Evolutionary conservation across 2,888 invertebrate genomes (phyloP).

Genomic region (Mythimna impura): DNA sequence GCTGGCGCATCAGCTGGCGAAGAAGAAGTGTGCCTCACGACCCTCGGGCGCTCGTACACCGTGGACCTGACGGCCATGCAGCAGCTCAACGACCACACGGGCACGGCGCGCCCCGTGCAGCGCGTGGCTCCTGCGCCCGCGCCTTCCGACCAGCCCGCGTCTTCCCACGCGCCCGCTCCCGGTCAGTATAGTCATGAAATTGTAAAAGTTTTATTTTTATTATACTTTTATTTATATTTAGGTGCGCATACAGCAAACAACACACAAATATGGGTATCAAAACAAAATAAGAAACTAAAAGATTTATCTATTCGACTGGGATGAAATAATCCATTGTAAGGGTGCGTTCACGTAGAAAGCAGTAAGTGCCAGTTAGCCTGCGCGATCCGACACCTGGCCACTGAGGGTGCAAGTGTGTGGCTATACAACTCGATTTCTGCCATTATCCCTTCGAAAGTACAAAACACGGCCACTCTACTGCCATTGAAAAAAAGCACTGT

Average conservation of each 20-base stretch:
- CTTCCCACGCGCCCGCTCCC: slow-evolving; percentile 65
- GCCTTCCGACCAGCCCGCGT: slow-evolving; percentile 60
- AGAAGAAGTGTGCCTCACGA: slow-evolving; percentile 98
- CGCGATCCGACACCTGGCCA: no score
- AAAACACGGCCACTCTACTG: no score
- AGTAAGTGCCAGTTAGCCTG: no score
- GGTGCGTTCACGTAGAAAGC: neutral
- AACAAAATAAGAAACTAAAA: neutral
- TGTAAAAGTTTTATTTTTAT: no score
- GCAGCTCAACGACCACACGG: slow-evolving; percentile 99
- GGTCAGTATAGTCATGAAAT: slow-evolving; percentile 51
- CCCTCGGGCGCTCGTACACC: slow-evolving; percentile 98
- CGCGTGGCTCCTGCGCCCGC: slow-evolving; percentile 91
- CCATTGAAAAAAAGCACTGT: no score
- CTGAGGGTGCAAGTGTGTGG: neutral
- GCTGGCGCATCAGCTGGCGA: slow-evolving; percentile 98
- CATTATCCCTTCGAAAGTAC: neutral
- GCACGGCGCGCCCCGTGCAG: slow-evolving; percentile 97
- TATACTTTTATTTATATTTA: neutral
- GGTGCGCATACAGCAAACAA: neutral
- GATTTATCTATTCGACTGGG: neutral
- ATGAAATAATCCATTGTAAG: no score
- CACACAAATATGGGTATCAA: no score
- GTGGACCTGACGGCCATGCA: slow-evolving; percentile 99
- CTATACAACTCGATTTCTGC: neutral